Base-by-base conservation (phyloP, 2,888 invertebrate genomes). In the Lasioglossum oenotherae region DNA sequence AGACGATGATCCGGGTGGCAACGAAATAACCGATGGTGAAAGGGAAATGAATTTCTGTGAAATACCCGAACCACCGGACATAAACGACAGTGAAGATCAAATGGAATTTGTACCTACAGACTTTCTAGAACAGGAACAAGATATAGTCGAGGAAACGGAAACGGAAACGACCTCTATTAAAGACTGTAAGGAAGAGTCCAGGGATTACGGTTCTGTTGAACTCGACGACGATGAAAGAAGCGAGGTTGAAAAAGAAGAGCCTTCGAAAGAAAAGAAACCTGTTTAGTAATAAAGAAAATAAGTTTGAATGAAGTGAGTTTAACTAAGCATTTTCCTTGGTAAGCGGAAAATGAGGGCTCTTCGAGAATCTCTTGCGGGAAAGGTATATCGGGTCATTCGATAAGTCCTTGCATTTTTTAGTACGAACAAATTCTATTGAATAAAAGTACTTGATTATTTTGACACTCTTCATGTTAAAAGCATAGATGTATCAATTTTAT, bases 21-120 rank as follows among this genome's bases (percentile, higher is more conserved):
- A 93, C 5, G 91, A 91, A 2, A 41, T 78, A 12, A 87, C 87
- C 31, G 91, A 91, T 44, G 86, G 81, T n/a, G 93, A 93, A 72
- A 88, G 91, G 35, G 93, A 93, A 41, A 89, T 94, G 27, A 91
- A 92, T 82, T 94, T 93, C 72, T 91, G 92, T 74, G 93, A 92
- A 41, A 81, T 93, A 69, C 87, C 93, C 31, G 92, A 88, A 8
- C 92, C 92, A 5, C 91, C 92, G 1, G 94, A 94, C 80, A 90
- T 92, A 27, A 93, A 94, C 76, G 94, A 94, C 77, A 90, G 85
- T 53, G 95, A 95, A 72, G 95, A 95, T 74, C 94, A 93, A 44
- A 94, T 94, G 94, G 95, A 95, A 92, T 95, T 95, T 77, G 95
- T 95, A 74, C 95, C 95, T 10, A 94, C 95, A n/a, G 95, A 95